Evolutionary conservation across 2,797 vertebrate genomes (phyloP), one percentile per base, ranked within the genome.

Genomic region (Pseudochromis fuscus): DNA sequence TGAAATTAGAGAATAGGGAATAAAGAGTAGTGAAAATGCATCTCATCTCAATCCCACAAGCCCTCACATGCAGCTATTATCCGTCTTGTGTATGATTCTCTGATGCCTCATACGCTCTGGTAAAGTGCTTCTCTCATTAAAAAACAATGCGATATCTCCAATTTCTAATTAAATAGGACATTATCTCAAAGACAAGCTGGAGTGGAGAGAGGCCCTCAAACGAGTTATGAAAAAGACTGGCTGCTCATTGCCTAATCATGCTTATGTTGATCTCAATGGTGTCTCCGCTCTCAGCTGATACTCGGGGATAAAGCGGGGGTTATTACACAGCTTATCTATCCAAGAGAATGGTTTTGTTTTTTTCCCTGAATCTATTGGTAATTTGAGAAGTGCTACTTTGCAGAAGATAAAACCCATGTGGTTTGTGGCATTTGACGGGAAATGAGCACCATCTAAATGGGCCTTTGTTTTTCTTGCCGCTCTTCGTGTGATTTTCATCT

Each of bases 151-250:
- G 87, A 89, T 92, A 94, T 95, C 93, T 95, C 93, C 94, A 89
- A 94, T 95, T 95, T 95, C 94, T 96, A 97, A 94, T 94, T 93
- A 94, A 94, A 97, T 96, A 96, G 91, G 91, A 95, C 96, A 95
- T 94, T 95, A 95, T 95, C 94, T 95, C 91, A 90, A 93, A 93
- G 93, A 92, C 93, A 90, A 89, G 89, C 91, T 88, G 89, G 78
- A 89, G 90, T 93, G 83, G 87, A 90, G 88, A 89, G 92, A 90
- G 94, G 91, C 92, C 94, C 94, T 93, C 85, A 90, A 84, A 88
- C 82, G 79, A 89, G 93, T 95, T 96, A 96, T 96, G 96, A 96
- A 93, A 95, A 95, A 85, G 88, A 93, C 91, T 93, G 79, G 70
- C 88, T 91, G 88, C 90, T 94, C 85, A 87, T 90, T 84, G 93